Percentiles rank a stretch among this genome's conserved stretches.
Conservation (phyloP, 2,113 vertebrate genomes). For the Phocoena phocoena region DNA sequence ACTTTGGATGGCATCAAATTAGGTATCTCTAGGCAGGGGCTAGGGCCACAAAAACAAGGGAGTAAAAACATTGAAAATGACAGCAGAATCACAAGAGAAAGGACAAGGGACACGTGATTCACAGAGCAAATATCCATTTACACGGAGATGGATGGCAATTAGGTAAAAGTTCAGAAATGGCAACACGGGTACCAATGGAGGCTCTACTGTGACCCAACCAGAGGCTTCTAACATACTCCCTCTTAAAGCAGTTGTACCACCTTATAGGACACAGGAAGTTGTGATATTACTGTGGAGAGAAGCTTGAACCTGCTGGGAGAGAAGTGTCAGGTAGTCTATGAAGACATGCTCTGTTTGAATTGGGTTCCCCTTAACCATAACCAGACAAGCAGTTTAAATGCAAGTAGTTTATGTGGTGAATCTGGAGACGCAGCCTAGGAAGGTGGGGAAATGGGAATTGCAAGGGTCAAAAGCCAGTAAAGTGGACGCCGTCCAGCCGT, state of each 20-base stretch:
- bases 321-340: not conserved
- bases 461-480: not conserved
- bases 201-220: not conserved
- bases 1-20: not conserved
- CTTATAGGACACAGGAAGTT: no score
- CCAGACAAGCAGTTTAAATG: not conserved
- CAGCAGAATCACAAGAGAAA: not conserved
- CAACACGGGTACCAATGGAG: not conserved
- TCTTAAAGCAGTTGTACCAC: not conserved
- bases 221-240: not conserved
- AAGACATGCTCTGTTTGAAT: not conserved
- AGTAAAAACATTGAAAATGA: not conserved
- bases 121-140: not conserved
- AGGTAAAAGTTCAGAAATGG: not conserved
- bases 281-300: not conserved
- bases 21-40: not conserved
- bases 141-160: fast-evolving
- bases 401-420: no score
- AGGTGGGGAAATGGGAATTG: not conserved
- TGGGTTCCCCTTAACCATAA: not conserved
- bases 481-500: not conserved
- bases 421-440: not conserved
- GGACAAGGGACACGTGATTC: not conserved
- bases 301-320: not conserved
- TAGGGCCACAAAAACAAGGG: not conserved